These are phyloP conservation scores for Hypotaenidia philippensis DNA, from an alignment of 2,797 vertebrate genomes.

Conservation along the genomic window DNA sequence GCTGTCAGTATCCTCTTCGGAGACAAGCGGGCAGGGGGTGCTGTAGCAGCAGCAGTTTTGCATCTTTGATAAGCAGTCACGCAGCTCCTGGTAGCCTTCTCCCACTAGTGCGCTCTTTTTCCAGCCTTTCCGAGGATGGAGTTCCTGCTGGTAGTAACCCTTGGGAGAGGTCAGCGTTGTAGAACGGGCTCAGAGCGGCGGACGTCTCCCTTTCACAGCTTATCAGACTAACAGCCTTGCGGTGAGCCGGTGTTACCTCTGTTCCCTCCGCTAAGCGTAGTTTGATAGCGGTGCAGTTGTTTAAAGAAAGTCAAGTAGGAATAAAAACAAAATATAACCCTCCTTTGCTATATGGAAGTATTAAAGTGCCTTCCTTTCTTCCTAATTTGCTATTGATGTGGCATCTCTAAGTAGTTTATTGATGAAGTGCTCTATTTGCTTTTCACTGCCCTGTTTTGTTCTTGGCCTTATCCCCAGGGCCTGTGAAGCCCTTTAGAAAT, in stretches of 20 bases:
- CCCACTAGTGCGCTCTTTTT: not conserved
- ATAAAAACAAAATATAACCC: slow-evolving; percentile 45
- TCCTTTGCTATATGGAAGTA: slow-evolving; percentile 36
- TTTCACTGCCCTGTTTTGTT: slow-evolving; percentile 68
- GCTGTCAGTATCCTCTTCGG: not conserved
- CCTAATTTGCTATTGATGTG: slow-evolving; percentile 67
- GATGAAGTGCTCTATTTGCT: slow-evolving; percentile 69
- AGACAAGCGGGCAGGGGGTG: not conserved
- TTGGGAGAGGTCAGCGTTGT: not conserved
- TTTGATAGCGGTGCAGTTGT: not conserved
- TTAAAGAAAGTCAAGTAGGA: slow-evolving; percentile 59
- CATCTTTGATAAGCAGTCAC: not conserved
- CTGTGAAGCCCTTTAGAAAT: slow-evolving; percentile 68
- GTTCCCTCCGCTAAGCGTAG: not conserved
- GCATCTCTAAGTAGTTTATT: slow-evolving; percentile 69
- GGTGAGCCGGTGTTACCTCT: not conserved
- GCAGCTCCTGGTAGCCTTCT: not conserved
- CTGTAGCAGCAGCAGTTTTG: not conserved
- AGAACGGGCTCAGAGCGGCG: not conserved
- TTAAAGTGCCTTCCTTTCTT: slow-evolving; percentile 55
- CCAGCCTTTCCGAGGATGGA: not conserved
- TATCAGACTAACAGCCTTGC: not conserved
- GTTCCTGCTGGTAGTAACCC: not conserved
- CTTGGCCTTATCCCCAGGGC: slow-evolving; percentile 68
- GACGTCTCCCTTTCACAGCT: not conserved